Evolutionary conservation across 2,113 vertebrate species (phyloP).

Genomic region (Tachysurus vachellii): DNA sequence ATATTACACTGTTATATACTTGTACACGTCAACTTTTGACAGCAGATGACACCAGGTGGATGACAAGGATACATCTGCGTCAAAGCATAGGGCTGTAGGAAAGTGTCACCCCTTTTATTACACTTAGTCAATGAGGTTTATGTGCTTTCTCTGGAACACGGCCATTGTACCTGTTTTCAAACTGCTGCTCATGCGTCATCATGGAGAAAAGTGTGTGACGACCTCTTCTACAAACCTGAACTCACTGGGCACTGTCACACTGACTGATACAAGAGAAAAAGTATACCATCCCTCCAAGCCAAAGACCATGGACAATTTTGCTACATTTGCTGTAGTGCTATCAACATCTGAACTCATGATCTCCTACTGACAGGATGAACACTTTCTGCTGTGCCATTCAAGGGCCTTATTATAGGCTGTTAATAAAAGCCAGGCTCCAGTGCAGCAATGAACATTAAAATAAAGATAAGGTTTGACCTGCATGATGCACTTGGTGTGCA

Average conservation of each 20-base stretch:
- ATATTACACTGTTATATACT: not conserved
- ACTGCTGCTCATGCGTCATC: not conserved
- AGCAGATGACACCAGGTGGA: not conserved
- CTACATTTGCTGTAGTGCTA: not conserved
- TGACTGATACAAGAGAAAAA: not conserved
- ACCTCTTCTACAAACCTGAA: not conserved
- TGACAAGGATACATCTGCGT: not conserved
- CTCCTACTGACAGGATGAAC: not conserved
- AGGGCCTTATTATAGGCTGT: slow-evolving; percentile 45
- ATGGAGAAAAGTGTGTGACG: not conserved
- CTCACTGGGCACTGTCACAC: not conserved
- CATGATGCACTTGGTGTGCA: not conserved
- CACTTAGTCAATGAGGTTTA: too few relatives aligned
- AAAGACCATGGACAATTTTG: not conserved
- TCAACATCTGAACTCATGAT: not conserved
- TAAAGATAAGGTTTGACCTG: slow-evolving; percentile 18
- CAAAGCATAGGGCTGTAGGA: not conserved
- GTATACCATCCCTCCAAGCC: not conserved
- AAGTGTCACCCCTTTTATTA: not conserved
- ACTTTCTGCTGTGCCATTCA: slow-evolving; percentile 28
- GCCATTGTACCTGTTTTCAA: not conserved
- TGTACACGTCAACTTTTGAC: too few relatives aligned
- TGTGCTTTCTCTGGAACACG: not conserved
- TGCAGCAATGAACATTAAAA: slow-evolving; percentile 15
- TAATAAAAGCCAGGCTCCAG: slow-evolving; percentile 22